These are phyloP conservation scores for Tetropium fuscum DNA, from an alignment of 2,888 invertebrate genomes.

Conservation along the genomic window DNA sequence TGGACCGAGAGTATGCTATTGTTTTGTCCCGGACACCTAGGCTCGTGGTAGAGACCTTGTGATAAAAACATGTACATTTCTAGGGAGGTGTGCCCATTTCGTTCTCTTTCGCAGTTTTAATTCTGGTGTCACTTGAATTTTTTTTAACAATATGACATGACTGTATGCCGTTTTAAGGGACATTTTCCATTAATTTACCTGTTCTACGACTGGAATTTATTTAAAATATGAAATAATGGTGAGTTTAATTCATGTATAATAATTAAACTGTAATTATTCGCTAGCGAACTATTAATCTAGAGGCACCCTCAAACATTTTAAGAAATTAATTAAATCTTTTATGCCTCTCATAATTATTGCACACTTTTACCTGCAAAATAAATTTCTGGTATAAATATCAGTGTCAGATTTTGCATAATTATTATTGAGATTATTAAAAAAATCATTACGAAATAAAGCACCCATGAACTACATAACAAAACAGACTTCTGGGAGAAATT, in stretches of 20 bases:
- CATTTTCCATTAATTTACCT: constrained; percentile 54
- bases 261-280: constrained; percentile 18
- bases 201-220: constrained; percentile 54
- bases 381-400: constrained; percentile 27
- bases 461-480: constrained; percentile 7
- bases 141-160: constrained; percentile 51
- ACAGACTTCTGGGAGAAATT: background rate
- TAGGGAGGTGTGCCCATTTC: constrained; percentile 48
- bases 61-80: constrained; percentile 43
- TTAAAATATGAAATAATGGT: constrained; percentile 61
- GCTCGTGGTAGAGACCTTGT: constrained; percentile 32
- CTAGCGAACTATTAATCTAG: background rate
- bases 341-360: background rate
- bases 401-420: constrained; percentile 24
- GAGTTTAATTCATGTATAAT: constrained; percentile 40
- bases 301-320: background rate
- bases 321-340: constrained; percentile 18
- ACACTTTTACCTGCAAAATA: constrained; percentile 21
- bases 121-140: constrained; percentile 28
- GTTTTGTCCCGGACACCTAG: constrained; percentile 31
- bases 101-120: constrained; percentile 31
- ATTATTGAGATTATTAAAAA: constrained; percentile 28
- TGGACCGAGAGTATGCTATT: constrained; percentile 35
- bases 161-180: constrained; percentile 47
- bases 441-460: constrained; percentile 25